These are phyloP conservation scores for Habropoda laboriosa DNA, from an alignment of 1,140 invertebrate genomes.

Conservation along the genomic window DNA sequence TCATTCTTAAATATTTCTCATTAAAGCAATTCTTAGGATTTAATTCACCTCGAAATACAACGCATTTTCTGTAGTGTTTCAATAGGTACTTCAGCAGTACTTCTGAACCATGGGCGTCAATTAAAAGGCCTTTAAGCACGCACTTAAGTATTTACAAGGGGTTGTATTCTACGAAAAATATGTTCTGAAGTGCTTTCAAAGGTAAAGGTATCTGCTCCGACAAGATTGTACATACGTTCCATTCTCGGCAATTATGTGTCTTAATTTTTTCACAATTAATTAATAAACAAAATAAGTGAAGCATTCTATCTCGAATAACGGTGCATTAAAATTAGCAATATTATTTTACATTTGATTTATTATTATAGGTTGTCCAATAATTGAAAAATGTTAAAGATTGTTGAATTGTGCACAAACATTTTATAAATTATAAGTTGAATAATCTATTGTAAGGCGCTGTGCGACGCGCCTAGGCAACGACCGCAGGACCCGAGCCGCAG, in stretches of 20 bases:
- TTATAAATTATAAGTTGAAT: no score
- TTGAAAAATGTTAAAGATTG: no score
- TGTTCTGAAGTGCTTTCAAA: neutral
- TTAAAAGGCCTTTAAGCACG: slow-evolving; percentile 3
- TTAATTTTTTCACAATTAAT: neutral
- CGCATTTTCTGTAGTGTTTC: slow-evolving; percentile 20
- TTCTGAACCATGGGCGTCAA: neutral
- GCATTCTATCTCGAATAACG: no score
- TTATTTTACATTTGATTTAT: neutral
- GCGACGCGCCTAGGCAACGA: no score
- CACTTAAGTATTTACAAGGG: slow-evolving; percentile 18
- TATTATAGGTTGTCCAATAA: neutral
- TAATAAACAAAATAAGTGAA: neutral
- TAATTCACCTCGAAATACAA: slow-evolving; percentile 1
- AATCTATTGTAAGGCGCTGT: no score
- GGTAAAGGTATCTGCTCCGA: neutral
- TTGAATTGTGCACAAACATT: no score
- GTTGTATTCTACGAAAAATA: slow-evolving; percentile 14
- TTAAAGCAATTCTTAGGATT: slow-evolving; percentile 13
- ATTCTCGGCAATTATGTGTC: neutral
- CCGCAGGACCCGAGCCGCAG: no score
- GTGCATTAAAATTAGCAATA: neutral
- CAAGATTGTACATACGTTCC: neutral
- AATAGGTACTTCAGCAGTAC: neutral
- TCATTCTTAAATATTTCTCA: neutral